phyloP scores from a whole-genome alignment of 1,140 invertebrate species.

The Drosophila azteca region DNA sequence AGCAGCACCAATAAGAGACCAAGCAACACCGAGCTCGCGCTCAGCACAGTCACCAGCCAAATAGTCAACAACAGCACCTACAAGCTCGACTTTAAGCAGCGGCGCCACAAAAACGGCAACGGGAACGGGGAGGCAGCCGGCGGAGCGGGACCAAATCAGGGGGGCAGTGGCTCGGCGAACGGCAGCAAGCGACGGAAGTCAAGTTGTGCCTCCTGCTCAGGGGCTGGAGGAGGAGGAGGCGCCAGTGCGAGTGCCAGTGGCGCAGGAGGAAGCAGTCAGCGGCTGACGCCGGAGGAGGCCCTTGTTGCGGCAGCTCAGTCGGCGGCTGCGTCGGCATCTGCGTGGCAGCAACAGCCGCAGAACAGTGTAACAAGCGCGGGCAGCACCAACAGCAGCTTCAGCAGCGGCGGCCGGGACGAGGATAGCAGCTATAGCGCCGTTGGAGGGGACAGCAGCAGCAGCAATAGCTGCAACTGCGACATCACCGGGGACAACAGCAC shows the following conservation, averaged over 20 bases:
- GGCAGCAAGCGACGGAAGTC: constrained; percentile 62
- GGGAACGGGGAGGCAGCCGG: constrained; percentile 30
- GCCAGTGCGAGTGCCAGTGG: constrained; percentile 11
- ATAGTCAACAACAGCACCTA: constrained; percentile 71
- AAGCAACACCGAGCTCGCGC: constrained; percentile 64
- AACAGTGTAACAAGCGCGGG: constrained; percentile 72
- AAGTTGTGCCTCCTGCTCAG: constrained; percentile 64
- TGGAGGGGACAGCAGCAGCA: constrained; percentile 76
- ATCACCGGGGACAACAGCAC: constrained; percentile 80
- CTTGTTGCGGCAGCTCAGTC: constrained; percentile 26
- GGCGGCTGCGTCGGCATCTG: constrained; percentile 19
- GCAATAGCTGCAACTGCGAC: constrained; percentile 79
- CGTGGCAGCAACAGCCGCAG: constrained; percentile 69
- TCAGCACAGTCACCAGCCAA: constrained; percentile 70
- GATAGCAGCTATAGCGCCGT: constrained; percentile 69
- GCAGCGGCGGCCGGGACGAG: constrained; percentile 66
- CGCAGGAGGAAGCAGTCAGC: constrained; percentile 24
- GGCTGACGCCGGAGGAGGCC: constrained; percentile 63
- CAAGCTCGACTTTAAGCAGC: constrained; percentile 71
- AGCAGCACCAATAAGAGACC: constrained; percentile 44
- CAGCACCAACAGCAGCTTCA: constrained; percentile 70
- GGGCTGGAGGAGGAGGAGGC: constrained; percentile 19
- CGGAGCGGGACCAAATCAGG: constrained; percentile 27
- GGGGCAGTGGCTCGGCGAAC: constrained; percentile 22
- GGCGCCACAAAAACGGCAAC: constrained; percentile 68